Base-by-base conservation (phyloP, 2,888 invertebrate species). In the Drosophila prostipennis region DNA sequence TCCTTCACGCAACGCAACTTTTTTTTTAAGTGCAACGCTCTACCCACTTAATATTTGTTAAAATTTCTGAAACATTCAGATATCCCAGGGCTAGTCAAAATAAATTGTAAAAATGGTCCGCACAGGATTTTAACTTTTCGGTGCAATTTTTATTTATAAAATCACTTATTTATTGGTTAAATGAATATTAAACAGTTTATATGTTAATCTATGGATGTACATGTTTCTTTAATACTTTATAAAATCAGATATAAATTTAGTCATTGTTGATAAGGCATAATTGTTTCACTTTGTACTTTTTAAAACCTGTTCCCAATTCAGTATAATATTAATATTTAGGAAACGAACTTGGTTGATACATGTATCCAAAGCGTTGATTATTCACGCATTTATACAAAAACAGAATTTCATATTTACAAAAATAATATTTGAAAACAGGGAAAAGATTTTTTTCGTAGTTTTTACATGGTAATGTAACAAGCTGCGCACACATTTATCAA, bases 171-270 rank as follows among this genome's bases (percentile, higher is more conserved):
- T 37, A 34, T 37, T 37, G 5, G n/a, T 37, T 37, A 37, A 6
- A 37, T n/a, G 7, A 13, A 6, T 37, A n/a, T 13, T 37, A 37
- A 37, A 37, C 6, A n/a, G n/a, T 37, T 37, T 29, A 29, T 29
- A 29, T 29, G 6, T 37, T 37, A 37, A 6, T 37, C 37, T 37
- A 37, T 6, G 4, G n/a, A 37, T 37, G 37, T 37, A 37, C n/a
- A 6, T n/a, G 37, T 37, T 37, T 6, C 7, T 63, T 70, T 74
- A 79, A 81, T 81, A 81, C 79, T 79, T 81, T 56, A 64, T 64
- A 69, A 81, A 76, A 67, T 56, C 43, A 19, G 48, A 19, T 67
- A 49, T 60, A 55, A 61, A 68, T 53, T 51, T 46, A 43, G 32
- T 51, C 8, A 60, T 34, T 63, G 34, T 49, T 26, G 52, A 52